phyloP scores from a whole-genome alignment of 2,797 vertebrate genomes.

The Enteromius viviparus region DNA sequence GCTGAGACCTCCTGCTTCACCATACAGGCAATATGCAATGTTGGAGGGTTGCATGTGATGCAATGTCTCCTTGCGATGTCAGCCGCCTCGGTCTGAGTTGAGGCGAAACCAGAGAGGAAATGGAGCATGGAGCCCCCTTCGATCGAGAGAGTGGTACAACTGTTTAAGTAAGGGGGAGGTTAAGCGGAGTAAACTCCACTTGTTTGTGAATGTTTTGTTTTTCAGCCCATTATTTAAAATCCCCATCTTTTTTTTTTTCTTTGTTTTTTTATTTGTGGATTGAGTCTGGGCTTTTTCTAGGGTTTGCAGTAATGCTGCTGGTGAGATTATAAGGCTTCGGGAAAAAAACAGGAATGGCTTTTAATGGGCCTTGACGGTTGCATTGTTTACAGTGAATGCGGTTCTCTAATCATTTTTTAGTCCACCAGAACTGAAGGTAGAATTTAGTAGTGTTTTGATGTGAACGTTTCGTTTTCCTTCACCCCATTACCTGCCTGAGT shows the following conservation, averaged over 20 bases:
- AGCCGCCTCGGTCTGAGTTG: conserved; percentile 43
- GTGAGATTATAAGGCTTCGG: conserved; percentile 42
- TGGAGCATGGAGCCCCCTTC: conserved; percentile 60
- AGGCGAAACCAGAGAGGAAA: conserved; percentile 50
- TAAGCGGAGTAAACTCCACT: conserved; percentile 60
- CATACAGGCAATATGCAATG: conserved; percentile 54
- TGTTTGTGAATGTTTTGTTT: conserved; percentile 73
- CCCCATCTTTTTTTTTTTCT: conserved; percentile 66
- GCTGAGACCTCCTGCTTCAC: conserved; percentile 55
- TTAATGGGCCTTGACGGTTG: conserved; percentile 27
- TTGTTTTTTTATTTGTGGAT: conserved; percentile 68
- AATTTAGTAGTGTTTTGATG: conserved; percentile 49
- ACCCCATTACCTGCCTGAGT: conserved; percentile 48
- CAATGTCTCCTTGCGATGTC: conserved; percentile 59
- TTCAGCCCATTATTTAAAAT: conserved; percentile 75
- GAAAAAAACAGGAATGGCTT: conserved; percentile 43
- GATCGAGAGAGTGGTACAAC: conserved; percentile 56
- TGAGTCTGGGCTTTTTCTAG: conserved; percentile 80
- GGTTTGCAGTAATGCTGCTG: conserved; percentile 64
- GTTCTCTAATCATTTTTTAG: conserved; percentile 20
- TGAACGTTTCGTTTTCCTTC: conserved; percentile 41
- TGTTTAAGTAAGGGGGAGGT: conserved; percentile 66
- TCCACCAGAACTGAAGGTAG: conserved; percentile 27
- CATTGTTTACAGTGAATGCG: conserved; percentile 25
- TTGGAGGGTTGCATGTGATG: conserved; percentile 52